Conservation (phyloP, 1,140 invertebrate genomes). For the Meloidogyne exigua region DNA sequence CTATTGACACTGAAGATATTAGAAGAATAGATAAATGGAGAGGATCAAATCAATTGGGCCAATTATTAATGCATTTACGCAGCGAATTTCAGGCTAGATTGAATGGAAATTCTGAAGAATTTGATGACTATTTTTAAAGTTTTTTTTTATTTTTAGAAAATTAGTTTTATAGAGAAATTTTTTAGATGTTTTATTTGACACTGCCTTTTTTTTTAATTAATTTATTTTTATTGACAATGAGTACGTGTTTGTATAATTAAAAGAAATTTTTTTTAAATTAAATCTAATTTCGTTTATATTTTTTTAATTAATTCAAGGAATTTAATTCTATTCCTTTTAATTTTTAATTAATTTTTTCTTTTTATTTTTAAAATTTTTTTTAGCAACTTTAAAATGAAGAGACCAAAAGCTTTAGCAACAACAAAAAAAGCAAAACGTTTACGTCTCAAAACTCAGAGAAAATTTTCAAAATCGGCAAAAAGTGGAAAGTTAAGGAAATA, state of each 20-base stretch:
- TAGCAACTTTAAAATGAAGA: background rate
- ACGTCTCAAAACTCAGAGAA: constrained; percentile 20
- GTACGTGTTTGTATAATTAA: too few relatives aligned
- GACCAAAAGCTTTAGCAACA: background rate
- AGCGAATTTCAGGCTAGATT: background rate
- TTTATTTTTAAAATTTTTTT: background rate
- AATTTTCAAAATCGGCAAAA: constrained; percentile 16
- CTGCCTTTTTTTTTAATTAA: too few relatives aligned
- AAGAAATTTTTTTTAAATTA: too few relatives aligned
- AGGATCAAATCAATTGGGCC: constrained; percentile 4
- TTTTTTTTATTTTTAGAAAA: too few relatives aligned
- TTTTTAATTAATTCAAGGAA: background rate
- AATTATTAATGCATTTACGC: background rate
- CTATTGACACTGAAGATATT: constrained; percentile 11
- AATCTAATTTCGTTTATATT: background rate
- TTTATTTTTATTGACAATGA: too few relatives aligned
- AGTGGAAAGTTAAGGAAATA: constrained; percentile 12
- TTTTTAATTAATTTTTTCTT: background rate
- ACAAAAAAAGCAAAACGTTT: background rate
- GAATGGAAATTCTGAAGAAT: background rate
- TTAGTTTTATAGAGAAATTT: too few relatives aligned
- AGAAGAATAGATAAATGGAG: background rate
- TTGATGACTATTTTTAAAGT: background rate
- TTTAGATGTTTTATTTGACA: too few relatives aligned
- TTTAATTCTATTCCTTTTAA: too few relatives aligned